Base-by-base conservation (phyloP, 2,888 invertebrate genomes). In the Drepana falcataria region DNA sequence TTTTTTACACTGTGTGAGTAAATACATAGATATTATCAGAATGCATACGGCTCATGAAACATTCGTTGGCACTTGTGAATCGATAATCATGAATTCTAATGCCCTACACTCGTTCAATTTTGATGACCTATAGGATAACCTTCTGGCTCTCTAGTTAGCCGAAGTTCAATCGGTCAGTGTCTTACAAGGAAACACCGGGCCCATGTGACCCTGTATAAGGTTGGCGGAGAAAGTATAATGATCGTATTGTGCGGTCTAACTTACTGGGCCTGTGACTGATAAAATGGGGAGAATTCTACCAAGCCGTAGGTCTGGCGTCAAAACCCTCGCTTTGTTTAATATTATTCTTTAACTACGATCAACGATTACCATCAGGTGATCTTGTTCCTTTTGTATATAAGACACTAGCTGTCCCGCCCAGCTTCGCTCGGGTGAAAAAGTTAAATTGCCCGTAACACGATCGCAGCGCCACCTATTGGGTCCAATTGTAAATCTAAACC, bases 121-220 rank as follows among this genome's bases (percentile, higher is more conserved):
- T 65, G 81, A 83, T 83, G 81, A 74, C 78, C 75, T 65, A 51
- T 48, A 40, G 56, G 86, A 84, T 86, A 83, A 81, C 85, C 85
- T 72, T 58, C 21, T 63, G 65, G 64, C 69, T 76, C 76, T 73
- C 79, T 73, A 72, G 71, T 75, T 73, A 72, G 68, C 72, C 66
- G 69, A 60, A 70, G 85, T 81, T 83, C 85, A 83, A 67, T 77
- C 68, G 83, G 83, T 75, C 81, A 81, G 71, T 73, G 75, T 75
- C 75, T 70, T 75, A 77, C 79, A 79, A 77, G 79, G 76, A 71
- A 69, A 73, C 75, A 71, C 60, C 65, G 73, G 77, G 75, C 70
- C 77, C 73, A 67, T 71, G 68, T 67, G 75, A 71, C 75, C 82
- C 77, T 68, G 66, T 79, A 78, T 72, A 83, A 69, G 83, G 85